These are phyloP conservation scores for Calycopis cecrops DNA, from an alignment of 1,140 invertebrate genomes.

Conservation along the genomic window DNA sequence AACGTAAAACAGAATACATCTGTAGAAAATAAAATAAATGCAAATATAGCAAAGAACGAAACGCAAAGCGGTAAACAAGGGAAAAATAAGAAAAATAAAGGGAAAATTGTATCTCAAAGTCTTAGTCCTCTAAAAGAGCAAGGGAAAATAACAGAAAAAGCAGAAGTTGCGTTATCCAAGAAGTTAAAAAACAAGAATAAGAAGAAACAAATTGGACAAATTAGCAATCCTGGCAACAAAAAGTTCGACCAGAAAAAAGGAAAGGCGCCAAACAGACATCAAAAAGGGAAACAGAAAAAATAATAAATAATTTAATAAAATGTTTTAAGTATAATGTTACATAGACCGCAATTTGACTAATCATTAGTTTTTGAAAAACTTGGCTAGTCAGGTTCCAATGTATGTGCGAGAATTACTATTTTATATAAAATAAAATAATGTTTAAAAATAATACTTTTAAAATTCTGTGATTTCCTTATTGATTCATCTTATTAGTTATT, in stretches of 20 bases:
- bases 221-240: slow-evolving; percentile 27
- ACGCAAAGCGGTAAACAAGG: not conserved
- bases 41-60: not conserved
- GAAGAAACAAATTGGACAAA: slow-evolving; percentile 42
- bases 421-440: not conserved
- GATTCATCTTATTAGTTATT: too few species aligned
- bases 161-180: slow-evolving; percentile 38
- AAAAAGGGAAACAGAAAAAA: slow-evolving; percentile 24
- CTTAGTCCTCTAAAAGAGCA: slow-evolving; percentile 29
- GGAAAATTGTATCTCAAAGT: slow-evolving; percentile 12
- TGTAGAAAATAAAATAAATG: not conserved
- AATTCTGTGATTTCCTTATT: too few species aligned
- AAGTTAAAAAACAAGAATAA: slow-evolving; percentile 56
- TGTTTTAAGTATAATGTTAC: slow-evolving; percentile 7
- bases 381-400: not conserved
- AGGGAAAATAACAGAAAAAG: slow-evolving; percentile 40
- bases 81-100: not conserved
- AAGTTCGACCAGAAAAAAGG: slow-evolving; percentile 33
- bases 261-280: slow-evolving; percentile 46
- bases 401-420: not conserved
- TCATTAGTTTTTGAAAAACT: not conserved
- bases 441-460: not conserved
- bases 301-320: slow-evolving; percentile 24
- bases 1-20: not conserved
- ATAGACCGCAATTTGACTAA: not conserved